Evolutionary conservation across 2,888 invertebrate species (phyloP), one percentile per base, ranked within the genome.

Genomic region (Leptothorax acervorum): DNA sequence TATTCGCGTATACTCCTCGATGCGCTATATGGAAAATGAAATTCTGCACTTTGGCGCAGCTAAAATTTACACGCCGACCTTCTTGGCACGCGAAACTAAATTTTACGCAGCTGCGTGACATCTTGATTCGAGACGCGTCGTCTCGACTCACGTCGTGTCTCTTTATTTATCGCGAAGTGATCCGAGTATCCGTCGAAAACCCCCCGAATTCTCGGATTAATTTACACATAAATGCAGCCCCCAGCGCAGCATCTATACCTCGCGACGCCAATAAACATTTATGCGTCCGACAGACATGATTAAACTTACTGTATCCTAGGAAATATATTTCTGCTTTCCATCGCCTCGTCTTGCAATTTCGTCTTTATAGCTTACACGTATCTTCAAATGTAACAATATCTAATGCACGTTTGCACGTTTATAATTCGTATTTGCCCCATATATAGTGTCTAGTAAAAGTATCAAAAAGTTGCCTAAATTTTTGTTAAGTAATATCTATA

Each of bases 151-250:
- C 42, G 42, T 60, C 55, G 66, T 28, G 42, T 78, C 55, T 78
- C 78, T 55, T 78, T 78, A 78, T 78, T 78, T 78, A 78, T 78
- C 78, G 78, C 66, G 78, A 42, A 55, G 78, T 45, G 55, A 78
- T 62, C 42, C 53, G 31, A 78, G 78, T 39, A 66, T 66, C 39
- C 66, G 65, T 55, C 31, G 55, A 66, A 78, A 78, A 15, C n/a
- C 12, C 15, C n/a, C 55, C 42, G n/a, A 66, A 66, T 55, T 48
- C 55, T 28, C 42, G 65, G 28, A 57, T 78, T 78, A 78, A 78
- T 78, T 66, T 66, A 66, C 55, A 45, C 28, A 48, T 48, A 57
- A 66, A 55, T 31, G 45, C 76, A 78, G 5, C 6, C 53, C 8
- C 8, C 65, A 4, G 18, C 23, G 18, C 53, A 1, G 42, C 78